phyloP scores from a whole-genome alignment of 2,797 vertebrate species.

The Cuniculus paca region DNA sequence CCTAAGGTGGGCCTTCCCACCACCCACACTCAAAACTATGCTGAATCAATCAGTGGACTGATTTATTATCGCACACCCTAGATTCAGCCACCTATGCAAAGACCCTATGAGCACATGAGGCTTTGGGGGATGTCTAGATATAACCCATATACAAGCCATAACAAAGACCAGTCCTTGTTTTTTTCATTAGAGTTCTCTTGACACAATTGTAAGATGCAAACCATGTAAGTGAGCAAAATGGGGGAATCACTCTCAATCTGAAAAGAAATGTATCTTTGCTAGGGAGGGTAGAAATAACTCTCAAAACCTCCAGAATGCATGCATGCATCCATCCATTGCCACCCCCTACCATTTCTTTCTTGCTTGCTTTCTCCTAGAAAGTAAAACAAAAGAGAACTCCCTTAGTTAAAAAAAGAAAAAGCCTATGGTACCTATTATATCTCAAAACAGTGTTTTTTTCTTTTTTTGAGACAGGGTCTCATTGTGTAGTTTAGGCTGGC shows the following conservation, averaged over 20 bases:
- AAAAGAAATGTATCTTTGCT: slow-evolving; percentile 37
- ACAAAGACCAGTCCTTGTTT: background rate
- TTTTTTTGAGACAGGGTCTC: background rate
- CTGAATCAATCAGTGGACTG: background rate
- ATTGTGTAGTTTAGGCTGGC: background rate
- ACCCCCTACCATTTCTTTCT: background rate
- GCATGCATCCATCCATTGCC: too few relatives aligned
- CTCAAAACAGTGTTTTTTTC: background rate
- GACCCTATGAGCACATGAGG: background rate
- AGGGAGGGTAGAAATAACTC: background rate
- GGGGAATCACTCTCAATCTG: background rate
- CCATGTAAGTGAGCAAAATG: background rate
- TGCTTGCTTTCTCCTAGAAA: background rate
- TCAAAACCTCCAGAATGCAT: background rate
- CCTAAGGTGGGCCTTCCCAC: background rate
- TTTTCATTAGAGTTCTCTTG: background rate
- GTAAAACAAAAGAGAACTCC: slow-evolving; percentile 6
- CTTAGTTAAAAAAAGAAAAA: background rate
- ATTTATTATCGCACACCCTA: background rate
- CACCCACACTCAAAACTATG: background rate
- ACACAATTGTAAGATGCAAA: background rate
- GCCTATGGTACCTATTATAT: background rate
- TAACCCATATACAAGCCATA: background rate
- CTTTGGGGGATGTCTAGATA: background rate
- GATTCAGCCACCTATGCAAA: background rate